A percentile compares a stretch with the other conserved stretches of the same genome.
Evolutionary conservation across 2,888 invertebrate species (phyloP).

Genomic region (Sphaeridia pumilis): DNA sequence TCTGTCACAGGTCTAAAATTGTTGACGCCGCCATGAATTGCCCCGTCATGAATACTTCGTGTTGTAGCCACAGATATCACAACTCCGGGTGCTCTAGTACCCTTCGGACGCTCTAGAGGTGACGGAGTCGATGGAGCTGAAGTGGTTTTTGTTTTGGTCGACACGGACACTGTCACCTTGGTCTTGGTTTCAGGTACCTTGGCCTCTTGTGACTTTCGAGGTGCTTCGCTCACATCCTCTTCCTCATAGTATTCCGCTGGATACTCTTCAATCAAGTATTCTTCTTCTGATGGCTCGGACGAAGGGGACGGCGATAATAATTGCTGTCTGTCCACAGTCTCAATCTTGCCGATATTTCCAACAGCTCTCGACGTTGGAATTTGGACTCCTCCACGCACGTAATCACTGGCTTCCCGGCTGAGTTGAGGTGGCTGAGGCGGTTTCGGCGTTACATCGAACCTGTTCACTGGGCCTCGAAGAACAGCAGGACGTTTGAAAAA

Average conservation of each 20-base stretch:
- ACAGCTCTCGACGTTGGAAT: slow-evolving; percentile 11
- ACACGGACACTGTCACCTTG: slow-evolving; percentile 35
- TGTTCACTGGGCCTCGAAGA: slow-evolving; percentile 14
- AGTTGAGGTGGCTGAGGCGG: neutral
- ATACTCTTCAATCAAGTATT: slow-evolving; percentile 11
- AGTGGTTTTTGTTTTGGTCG: slow-evolving; percentile 21
- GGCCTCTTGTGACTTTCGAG: neutral
- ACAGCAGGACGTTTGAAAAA: slow-evolving; percentile 15
- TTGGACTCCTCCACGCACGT: slow-evolving; percentile 8
- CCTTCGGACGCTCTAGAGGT: slow-evolving; percentile 16
- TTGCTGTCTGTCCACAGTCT: neutral
- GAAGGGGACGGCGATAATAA: slow-evolving; percentile 3
- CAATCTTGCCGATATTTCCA: slow-evolving; percentile 2
- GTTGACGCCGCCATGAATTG: slow-evolving; percentile 15
- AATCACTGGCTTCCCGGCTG: neutral
- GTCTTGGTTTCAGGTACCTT: slow-evolving; percentile 10
- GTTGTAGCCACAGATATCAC: slow-evolving; percentile 35
- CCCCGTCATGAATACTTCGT: slow-evolving; percentile 16
- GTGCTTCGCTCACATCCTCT: slow-evolving; percentile 1
- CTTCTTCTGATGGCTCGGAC: slow-evolving; percentile 7
- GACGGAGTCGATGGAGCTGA: slow-evolving; percentile 20
- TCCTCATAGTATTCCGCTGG: slow-evolving; percentile 15
- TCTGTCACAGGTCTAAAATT: slow-evolving; percentile 37
- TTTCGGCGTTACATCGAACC: slow-evolving; percentile 12
- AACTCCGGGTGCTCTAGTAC: slow-evolving; percentile 16